Conservation (phyloP, 2,797 vertebrate genomes). For the Cuniculus paca region DNA sequence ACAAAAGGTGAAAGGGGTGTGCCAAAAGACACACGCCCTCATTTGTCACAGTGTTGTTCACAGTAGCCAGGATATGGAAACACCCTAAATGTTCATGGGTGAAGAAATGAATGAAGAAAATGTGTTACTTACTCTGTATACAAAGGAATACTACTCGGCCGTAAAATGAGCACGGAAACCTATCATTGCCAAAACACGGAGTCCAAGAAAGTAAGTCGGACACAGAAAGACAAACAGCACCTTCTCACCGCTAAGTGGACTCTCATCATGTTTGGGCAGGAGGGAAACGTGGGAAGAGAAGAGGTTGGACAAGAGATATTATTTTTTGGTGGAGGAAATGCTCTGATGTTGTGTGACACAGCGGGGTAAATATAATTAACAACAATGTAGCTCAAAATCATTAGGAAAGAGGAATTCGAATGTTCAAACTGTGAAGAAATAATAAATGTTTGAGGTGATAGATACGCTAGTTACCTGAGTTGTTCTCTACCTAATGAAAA, state of each 20-base stretch:
- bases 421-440: background rate
- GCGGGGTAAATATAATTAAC: background rate
- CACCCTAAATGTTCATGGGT: too few species aligned
- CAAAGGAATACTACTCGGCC: background rate
- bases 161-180: background rate
- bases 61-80: background rate
- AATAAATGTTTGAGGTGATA: background rate
- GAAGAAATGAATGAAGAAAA: background rate
- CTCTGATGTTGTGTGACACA: background rate
- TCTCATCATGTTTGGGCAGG: background rate
- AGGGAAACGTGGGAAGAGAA: background rate
- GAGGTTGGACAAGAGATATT: background rate
- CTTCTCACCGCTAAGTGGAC: too few species aligned
- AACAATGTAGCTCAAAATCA: background rate
- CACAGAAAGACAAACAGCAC: background rate
- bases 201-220: background rate
- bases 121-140: too few species aligned
- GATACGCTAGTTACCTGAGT: background rate
- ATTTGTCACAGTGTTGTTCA: background rate
- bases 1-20: background rate
- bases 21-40: background rate
- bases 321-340: too few species aligned
- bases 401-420: background rate
- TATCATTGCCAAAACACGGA: too few species aligned
- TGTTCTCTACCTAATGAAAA: background rate